A percentile compares a stretch with the other conserved stretches of the same genome.
phyloP scores from a whole-genome alignment of 2,888 invertebrate species.

The Oscheius onirici region DNA sequence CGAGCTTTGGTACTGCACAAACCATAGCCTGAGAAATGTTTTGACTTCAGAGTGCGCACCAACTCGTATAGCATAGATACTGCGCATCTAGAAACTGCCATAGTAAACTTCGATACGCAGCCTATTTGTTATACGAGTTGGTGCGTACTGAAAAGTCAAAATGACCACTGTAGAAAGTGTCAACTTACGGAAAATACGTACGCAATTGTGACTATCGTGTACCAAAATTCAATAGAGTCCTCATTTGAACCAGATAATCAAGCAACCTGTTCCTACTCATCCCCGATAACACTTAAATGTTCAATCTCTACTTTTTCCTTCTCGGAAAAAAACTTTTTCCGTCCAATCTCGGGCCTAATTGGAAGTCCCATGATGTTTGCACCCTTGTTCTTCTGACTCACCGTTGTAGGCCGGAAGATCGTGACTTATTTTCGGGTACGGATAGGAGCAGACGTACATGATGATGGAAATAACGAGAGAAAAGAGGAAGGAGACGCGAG shows the following conservation, averaged over 20 bases:
- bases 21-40: too few relatives aligned
- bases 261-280: too few relatives aligned
- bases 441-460: constrained; percentile 49
- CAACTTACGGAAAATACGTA: too few relatives aligned
- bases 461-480: constrained; percentile 40
- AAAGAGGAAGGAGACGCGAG: constrained; percentile 44
- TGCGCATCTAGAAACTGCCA: neutral
- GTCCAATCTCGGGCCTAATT: neutral
- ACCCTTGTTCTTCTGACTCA: neutral
- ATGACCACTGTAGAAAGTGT: too few relatives aligned
- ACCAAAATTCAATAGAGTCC: too few relatives aligned
- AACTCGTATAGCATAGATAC: too few relatives aligned
- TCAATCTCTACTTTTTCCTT: neutral
- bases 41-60: too few relatives aligned
- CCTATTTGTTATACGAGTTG: neutral
- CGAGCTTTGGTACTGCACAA: too few relatives aligned
- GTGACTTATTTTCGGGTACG: constrained; percentile 36
- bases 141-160: neutral
- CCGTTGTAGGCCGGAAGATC: constrained; percentile 43
- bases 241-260: too few relatives aligned
- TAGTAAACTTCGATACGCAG: neutral
- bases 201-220: too few relatives aligned
- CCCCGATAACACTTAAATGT: neutral
- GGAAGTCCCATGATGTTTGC: too few relatives aligned
- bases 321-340: neutral